A percentile compares a stretch with the other conserved stretches of the same genome.
Evolutionary conservation across 2,113 vertebrate species (phyloP).

Genomic region (Pogona vitticeps): DNA sequence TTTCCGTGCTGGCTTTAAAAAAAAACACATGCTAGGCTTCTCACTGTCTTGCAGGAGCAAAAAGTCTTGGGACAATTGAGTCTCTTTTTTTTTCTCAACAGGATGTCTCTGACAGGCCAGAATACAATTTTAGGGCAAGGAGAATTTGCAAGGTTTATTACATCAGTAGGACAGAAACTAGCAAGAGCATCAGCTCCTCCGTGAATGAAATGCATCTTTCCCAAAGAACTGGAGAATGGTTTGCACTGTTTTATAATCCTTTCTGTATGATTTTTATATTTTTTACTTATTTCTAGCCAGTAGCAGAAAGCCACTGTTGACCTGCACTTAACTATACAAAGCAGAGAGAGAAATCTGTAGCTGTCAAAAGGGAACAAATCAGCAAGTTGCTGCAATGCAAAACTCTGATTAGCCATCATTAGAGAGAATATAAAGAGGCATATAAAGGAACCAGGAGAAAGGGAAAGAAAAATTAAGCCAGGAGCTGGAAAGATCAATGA

Average conservation of each 20-base stretch:
- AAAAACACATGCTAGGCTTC: no score
- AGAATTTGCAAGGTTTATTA: no score
- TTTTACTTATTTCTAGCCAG: background rate
- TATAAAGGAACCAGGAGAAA: constrained; percentile 22
- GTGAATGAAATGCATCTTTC: background rate
- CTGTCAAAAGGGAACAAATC: constrained; percentile 30
- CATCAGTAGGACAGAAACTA: background rate
- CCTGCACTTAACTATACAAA: constrained; percentile 2
- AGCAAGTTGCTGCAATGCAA: constrained; percentile 9
- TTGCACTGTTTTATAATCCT: background rate
- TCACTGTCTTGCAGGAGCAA: no score
- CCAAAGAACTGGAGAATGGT: background rate
- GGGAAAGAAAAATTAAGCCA: constrained; percentile 41
- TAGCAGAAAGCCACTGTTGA: background rate
- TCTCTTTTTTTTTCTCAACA: no score
- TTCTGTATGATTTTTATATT: background rate
- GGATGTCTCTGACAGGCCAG: background rate
- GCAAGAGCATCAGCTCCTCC: background rate
- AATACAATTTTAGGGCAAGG: background rate
- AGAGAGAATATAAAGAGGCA: constrained; percentile 13
- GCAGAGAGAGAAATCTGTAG: background rate
- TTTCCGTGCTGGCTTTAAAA: no score
- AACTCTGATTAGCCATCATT: constrained; percentile 31
- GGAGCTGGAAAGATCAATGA: constrained; percentile 37
- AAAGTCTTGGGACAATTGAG: no score